Evolutionary conservation across 2,113 vertebrate genomes (phyloP).

Genomic region (Otus sunia): DNA sequence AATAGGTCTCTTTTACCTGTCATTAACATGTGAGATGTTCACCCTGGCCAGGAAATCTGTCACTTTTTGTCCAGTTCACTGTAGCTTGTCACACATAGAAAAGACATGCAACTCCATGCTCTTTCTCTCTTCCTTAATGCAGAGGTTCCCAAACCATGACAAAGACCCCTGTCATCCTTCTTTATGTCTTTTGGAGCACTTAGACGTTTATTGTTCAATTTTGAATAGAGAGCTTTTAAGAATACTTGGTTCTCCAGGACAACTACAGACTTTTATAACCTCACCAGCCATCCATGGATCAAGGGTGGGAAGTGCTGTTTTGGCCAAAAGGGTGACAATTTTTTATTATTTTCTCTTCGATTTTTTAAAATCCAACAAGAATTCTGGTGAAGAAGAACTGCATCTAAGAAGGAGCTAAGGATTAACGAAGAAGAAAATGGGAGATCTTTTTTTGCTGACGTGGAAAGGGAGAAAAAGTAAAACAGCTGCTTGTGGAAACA

Average conservation of each 20-base stretch:
- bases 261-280: neutral
- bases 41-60: neutral
- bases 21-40: neutral
- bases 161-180: neutral
- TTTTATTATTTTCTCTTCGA: neutral
- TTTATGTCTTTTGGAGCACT: conserved; percentile 12
- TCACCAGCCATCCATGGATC: neutral
- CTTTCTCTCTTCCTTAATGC: neutral
- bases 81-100: neutral
- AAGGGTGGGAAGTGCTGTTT: neutral
- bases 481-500: neutral
- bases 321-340: neutral
- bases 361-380: neutral
- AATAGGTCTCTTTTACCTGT: neutral
- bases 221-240: conserved; percentile 1
- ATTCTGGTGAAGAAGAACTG: neutral
- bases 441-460: neutral
- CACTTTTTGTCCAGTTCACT: neutral
- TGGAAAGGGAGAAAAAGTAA: neutral
- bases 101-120: neutral
- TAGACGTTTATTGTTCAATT: conserved; percentile 5
- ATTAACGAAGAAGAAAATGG: neutral
- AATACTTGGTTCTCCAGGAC: neutral
- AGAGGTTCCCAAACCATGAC: neutral
- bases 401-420: neutral